These are phyloP conservation scores for Centropyge bicolor DNA, from an alignment of 2,797 vertebrate species.

Conservation along the genomic window DNA sequence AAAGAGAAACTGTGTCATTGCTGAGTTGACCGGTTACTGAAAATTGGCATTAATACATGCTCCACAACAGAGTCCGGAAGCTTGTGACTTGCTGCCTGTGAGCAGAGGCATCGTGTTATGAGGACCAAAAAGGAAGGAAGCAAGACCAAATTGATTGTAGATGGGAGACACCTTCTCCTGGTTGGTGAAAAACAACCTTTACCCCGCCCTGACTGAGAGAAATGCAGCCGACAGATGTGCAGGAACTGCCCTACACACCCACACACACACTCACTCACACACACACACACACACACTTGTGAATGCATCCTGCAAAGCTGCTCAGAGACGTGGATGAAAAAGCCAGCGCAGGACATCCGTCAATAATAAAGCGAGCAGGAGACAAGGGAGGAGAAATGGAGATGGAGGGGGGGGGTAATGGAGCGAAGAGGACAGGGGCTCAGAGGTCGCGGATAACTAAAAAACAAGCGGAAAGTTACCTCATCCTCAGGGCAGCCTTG, in stretches of 20 bases:
- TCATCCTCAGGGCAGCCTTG: conserved; percentile 55
- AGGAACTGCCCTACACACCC: conserved; percentile 78
- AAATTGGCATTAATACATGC: conserved; percentile 45
- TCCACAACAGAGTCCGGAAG: conserved; percentile 67
- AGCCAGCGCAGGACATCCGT: conserved; percentile 86
- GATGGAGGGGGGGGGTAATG: conserved; percentile 19
- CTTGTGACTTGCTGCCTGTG: conserved; percentile 76
- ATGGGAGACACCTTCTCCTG: conserved; percentile 82
- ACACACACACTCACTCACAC: conserved; percentile 37
- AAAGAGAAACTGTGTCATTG: conserved; percentile 33
- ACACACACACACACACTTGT: conserved; percentile 40
- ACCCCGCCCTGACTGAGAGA: conserved; percentile 67
- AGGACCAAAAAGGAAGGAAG: conserved; percentile 82
- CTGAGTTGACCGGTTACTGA: conserved; percentile 41
- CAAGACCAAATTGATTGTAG: conserved; percentile 70
- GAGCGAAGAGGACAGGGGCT: conserved; percentile 28
- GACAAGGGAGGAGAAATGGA: conserved; percentile 62
- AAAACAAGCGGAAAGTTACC: conserved; percentile 84
- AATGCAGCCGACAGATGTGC: conserved; percentile 87
- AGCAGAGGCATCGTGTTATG: conserved; percentile 73
- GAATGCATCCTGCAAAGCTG: conserved; percentile 83
- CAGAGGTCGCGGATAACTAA: conserved; percentile 70
- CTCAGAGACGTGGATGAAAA: conserved; percentile 79
- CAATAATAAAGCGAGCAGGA: conserved; percentile 81
- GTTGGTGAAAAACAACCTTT: conserved; percentile 84